Percentiles rank a stretch among this genome's conserved stretches.
phyloP scores from a whole-genome alignment of 2,888 invertebrate species.

The Biston betularia region DNA sequence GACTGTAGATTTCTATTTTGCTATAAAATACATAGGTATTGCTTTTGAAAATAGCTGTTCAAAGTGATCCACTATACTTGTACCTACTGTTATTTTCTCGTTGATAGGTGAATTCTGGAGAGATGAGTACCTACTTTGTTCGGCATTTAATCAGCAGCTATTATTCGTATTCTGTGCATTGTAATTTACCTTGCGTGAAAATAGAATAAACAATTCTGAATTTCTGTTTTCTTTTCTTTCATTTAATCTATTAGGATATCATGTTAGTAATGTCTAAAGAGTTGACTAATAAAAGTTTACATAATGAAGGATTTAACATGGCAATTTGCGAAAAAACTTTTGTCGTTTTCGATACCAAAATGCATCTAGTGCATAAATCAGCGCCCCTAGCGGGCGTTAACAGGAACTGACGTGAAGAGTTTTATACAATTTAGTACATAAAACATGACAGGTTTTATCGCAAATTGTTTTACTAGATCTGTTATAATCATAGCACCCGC shows the following conservation, averaged over 20 bases:
- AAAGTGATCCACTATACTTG: constrained; percentile 10
- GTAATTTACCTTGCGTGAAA: constrained; percentile 51
- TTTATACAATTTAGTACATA: no score
- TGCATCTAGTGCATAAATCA: no score
- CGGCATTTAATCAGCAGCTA: constrained; percentile 38
- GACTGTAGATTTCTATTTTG: constrained; percentile 37
- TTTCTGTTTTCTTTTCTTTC: constrained; percentile 42
- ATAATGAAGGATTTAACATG: no score
- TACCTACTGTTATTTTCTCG: constrained; percentile 4
- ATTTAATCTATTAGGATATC: constrained; percentile 22
- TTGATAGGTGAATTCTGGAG: constrained; percentile 1
- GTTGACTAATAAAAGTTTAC: no score
- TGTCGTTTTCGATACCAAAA: no score
- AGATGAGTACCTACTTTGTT: constrained; percentile 20
- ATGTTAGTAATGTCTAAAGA: not conserved
- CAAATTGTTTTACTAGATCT: no score
- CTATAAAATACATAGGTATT: constrained; percentile 33
- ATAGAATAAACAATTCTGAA: constrained; percentile 59
- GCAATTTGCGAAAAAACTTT: no score
- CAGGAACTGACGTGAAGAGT: no score
- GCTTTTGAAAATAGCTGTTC: constrained; percentile 25
- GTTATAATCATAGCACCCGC: no score
- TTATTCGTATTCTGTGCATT: constrained; percentile 41
- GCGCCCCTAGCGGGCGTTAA: no score
- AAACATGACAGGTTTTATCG: no score